These are phyloP conservation scores for Coptodon bakossiorum DNA, from an alignment of 2,113 vertebrate genomes.

Conservation along the genomic window DNA sequence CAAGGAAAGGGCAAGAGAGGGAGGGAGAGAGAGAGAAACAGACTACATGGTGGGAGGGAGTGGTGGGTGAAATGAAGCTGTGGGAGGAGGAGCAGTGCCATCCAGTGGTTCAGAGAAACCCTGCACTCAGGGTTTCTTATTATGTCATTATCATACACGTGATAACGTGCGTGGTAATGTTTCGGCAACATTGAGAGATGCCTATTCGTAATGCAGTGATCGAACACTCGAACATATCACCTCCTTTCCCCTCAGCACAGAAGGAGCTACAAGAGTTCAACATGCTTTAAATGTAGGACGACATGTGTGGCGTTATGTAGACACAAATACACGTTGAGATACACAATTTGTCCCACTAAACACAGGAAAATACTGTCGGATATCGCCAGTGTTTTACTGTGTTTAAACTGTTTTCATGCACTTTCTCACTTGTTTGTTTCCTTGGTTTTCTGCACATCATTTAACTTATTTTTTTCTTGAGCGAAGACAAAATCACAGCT, in stretches of 20 bases:
- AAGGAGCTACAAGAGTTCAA: neutral
- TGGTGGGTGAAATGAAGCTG: neutral
- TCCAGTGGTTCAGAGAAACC: slow-evolving; percentile 23
- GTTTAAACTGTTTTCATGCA: neutral
- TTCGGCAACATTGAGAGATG: neutral
- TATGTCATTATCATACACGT: neutral
- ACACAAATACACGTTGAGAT: neutral
- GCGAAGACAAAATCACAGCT: neutral
- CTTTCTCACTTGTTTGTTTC: neutral
- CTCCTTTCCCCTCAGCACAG: neutral
- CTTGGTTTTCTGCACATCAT: neutral
- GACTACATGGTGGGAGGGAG: neutral
- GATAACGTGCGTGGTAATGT: neutral
- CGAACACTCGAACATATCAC: neutral
- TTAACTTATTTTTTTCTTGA: neutral
- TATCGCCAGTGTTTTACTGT: neutral
- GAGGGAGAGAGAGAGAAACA: neutral
- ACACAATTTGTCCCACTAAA: neutral
- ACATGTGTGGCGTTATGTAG: neutral
- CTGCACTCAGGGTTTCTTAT: neutral
- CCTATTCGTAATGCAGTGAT: neutral
- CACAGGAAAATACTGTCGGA: neutral
- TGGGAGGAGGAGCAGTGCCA: slow-evolving; percentile 44
- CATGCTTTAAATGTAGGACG: neutral
- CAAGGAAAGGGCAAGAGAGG: slow-evolving; percentile 12